Base-by-base conservation (phyloP, 2,113 vertebrate species). In the Chauna torquata region DNA sequence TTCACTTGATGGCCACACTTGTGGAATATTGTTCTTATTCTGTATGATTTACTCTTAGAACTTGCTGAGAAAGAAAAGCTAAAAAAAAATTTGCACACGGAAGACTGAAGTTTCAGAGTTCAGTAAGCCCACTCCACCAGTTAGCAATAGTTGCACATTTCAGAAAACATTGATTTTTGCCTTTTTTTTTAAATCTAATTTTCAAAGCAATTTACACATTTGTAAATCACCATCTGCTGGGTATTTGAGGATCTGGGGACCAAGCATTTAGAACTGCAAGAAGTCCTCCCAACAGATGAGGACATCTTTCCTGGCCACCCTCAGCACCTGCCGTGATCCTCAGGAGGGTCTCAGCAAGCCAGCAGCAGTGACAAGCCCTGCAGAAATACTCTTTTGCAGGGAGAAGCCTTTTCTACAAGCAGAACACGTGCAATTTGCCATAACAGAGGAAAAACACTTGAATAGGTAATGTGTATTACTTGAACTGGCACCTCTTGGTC, bases 211-310 rank as follows among this genome's bases (percentile, higher is more conserved):
- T 81, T 88, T 94, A 76, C 75, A 89, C 64, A 66, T 91, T 91
- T 90, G 88, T 94, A 93, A 89, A 74, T 92, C 83, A 74, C 94
- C 95, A 96, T 96, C 94, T 97, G 96, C 74, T 95, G 74, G 52
- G 40, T 55, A 55, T 95, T 88, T 86, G 71, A 94, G 70, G 80
- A 93, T 44, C 54, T 62, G 77, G 68, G 54, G 75, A 86, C 64
- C 71, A 86, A 83, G 52, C 86, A 75, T 92, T 69, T 45, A 52
- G 82, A 94, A 65, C 71, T 44, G 42, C 58, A 70, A 64, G 80
- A 88, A 96, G 77, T 71, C 34, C 85, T 86, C 36, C 61, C 40
- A 96, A 91, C 96, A 97, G 96, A 97, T 92, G 97, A 96, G 59
- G 49, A 94, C 76, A 97, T 95, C 95, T 96, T 96, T 92, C 86